Base-by-base conservation (phyloP, 2,797 vertebrate species). In the Peromyscus nudipes region DNA sequence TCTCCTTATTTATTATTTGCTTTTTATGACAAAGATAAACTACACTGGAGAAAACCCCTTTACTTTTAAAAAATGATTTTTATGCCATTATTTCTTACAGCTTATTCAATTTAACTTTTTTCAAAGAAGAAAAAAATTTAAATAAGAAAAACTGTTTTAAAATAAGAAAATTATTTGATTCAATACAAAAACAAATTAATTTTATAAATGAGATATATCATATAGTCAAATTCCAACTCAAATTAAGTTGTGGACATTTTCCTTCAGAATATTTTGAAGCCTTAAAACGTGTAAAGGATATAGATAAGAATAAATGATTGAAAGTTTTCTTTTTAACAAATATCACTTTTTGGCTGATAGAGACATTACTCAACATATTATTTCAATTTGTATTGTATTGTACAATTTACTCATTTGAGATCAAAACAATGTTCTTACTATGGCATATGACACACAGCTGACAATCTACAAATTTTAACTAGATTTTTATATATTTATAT, bases 11-110 rank as follows among this genome's bases (percentile, higher is more conserved):
- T 71, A 8, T 93, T 93, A 92, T 67, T 86, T 92, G 4, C 23
- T 93, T 11, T 94, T 96, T 81, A 81, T 81, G 3, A 69, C 67
- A 93, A 79, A 83, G 57, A 87, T 90, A 55, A 95, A 93, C 10
- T 88, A 12, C 52, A 25, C 17, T 79, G 16, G 7, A 5, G 17
- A 64, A 6, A 73, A 79, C 4, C 16, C 52, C 12, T 92, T 95
- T 9, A 57, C 0, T 34, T 86, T 87, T 31, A 80, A 29, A 46
- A 52, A 73, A 40, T 23, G 1, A 88, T 73, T 49, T 92, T 52
- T 4, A 49, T 65, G 77, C 81, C 71, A 34, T 93, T n/a, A 64
- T 95, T 21, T 76, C 4, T 76, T 37, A 85, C 62, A 94, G 1
- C 49, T 17, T 81, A 23, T 40, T 85, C 43, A 85, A 6, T 34